phyloP scores from a whole-genome alignment of 2,113 vertebrate genomes.

The Pristiophorus japonicus region DNA sequence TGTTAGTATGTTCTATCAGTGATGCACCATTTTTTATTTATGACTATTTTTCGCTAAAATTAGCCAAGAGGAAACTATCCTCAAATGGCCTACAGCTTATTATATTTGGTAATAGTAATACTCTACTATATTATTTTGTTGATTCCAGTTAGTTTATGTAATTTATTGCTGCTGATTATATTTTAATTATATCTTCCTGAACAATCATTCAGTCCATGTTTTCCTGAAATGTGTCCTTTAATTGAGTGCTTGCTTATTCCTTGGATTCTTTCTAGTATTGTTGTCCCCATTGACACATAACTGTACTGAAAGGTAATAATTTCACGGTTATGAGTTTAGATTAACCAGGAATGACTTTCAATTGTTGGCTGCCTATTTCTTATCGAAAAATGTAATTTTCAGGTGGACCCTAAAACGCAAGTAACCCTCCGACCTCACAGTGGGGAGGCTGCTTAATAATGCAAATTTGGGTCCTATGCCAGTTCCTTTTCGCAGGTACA shows the following conservation, averaged over 20 bases:
- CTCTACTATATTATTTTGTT: neutral
- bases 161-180: neutral
- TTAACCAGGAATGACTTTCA: neutral
- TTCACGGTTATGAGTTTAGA: neutral
- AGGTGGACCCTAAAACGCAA: neutral
- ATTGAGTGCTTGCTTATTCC: neutral
- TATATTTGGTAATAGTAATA: no score
- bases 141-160: slow-evolving; percentile 1
- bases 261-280: neutral
- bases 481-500: neutral
- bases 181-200: neutral
- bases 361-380: neutral
- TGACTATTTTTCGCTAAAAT: no score
- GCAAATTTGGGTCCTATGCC: neutral
- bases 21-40: no score
- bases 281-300: neutral
- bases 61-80: no score
- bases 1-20: no score
- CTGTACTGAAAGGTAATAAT: neutral
- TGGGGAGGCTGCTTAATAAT: neutral
- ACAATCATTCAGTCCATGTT: neutral
- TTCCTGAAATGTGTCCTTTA: neutral
- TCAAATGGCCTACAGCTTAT: no score
- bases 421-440: neutral
- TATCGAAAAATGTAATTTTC: neutral